Evolutionary conservation across 2,113 vertebrate genomes (phyloP).

Genomic region (Oreochromis tanganicae): DNA sequence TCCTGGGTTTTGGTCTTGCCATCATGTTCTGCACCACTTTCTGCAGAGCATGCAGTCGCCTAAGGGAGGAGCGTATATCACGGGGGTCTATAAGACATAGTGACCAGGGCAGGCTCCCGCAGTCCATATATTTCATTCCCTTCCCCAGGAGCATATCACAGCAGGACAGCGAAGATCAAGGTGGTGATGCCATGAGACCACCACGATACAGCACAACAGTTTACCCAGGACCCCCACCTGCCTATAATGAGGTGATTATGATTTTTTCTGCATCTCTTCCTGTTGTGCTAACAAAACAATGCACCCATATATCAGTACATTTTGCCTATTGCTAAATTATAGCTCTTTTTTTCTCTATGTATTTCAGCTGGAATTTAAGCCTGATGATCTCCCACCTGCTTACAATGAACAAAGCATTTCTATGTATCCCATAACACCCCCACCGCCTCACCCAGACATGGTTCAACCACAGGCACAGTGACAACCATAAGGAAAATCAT

Average conservation of each 20-base stretch:
- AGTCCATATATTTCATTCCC: constrained; percentile 57
- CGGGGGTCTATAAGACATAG: not conserved
- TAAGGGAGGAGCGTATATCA: constrained; percentile 16
- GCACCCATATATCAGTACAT: not conserved
- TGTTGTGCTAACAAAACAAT: not conserved
- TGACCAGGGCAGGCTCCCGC: not conserved
- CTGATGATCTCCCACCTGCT: constrained; percentile 50
- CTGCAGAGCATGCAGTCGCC: constrained; percentile 32
- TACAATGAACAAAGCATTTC: constrained; percentile 38
- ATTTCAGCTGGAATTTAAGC: constrained; percentile 51
- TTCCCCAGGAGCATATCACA: constrained; percentile 24
- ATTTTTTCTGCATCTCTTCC: not conserved
- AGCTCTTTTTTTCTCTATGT: not conserved
- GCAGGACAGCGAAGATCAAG: constrained; percentile 11
- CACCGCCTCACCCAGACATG: not conserved
- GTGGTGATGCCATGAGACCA: not conserved
- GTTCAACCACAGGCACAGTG: not conserved
- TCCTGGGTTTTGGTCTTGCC: constrained; percentile 50
- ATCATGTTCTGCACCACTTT: constrained; percentile 57
- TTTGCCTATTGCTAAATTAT: not conserved
- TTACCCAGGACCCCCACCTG: constrained; percentile 35
- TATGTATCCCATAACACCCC: not conserved
- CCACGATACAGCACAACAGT: constrained; percentile 13
- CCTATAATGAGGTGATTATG: constrained; percentile 53
- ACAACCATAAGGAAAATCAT: not conserved